Conservation (phyloP, 2,113 vertebrate species). For the Crocuta crocuta region DNA sequence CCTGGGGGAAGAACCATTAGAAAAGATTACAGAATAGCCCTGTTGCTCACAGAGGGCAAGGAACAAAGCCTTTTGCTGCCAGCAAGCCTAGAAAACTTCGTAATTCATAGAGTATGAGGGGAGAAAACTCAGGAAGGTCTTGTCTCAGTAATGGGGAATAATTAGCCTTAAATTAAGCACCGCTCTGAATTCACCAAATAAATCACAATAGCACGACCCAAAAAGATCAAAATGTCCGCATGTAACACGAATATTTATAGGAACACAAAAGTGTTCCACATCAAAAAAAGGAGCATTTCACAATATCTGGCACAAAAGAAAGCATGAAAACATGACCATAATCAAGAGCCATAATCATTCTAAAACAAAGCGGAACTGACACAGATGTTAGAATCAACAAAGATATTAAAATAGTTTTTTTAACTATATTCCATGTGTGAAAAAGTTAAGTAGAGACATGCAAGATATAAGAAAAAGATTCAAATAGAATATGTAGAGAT, state of each 20-base stretch:
- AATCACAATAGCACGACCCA: neutral
- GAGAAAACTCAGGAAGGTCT: constrained; percentile 4
- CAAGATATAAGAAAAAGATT: neutral
- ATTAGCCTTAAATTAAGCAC: neutral
- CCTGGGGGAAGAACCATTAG: neutral
- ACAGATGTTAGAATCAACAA: constrained; percentile 1
- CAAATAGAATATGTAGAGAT: neutral
- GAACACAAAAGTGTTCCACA: neutral
- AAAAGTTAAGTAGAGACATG: neutral
- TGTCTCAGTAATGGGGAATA: neutral
- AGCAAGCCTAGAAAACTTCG: neutral
- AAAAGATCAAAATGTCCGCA: neutral
- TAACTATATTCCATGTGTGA: neutral
- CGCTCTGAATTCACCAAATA: neutral
- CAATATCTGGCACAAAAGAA: neutral
- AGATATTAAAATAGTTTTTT: neutral
- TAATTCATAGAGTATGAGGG: neutral
- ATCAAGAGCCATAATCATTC: neutral
- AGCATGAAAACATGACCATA: neutral
- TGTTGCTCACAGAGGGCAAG: neutral
- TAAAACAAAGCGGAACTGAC: neutral
- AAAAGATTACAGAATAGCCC: neutral
- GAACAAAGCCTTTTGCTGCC: neutral
- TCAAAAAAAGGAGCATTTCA: neutral
- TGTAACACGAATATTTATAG: neutral